A percentile compares a stretch with the other conserved stretches of the same genome.
Conservation (phyloP, 1,140 invertebrate genomes). For the Drosophila orena region DNA sequence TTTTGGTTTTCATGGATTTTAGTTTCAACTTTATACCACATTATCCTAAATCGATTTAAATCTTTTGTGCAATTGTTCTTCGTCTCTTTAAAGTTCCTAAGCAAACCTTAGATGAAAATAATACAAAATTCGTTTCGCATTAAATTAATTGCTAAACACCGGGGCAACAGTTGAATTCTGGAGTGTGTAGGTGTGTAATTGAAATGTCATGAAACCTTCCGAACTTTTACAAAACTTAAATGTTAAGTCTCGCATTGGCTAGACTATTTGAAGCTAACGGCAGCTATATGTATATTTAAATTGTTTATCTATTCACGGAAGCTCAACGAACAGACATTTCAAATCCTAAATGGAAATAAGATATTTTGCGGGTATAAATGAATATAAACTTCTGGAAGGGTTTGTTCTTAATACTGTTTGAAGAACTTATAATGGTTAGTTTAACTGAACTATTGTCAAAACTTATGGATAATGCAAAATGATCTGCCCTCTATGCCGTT, state of each 20-base stretch:
- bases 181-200: neutral
- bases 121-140: neutral
- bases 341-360: neutral
- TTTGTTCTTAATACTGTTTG: conserved; percentile 21
- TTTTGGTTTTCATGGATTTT: neutral
- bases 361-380: neutral
- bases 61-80: conserved; percentile 33
- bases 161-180: neutral
- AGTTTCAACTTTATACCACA: conserved; percentile 1
- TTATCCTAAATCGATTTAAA: conserved; percentile 30
- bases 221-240: conserved; percentile 10
- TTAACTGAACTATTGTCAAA: conserved; percentile 6
- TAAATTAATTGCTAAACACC: too few species aligned
- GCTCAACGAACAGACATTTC: conserved; percentile 33
- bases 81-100: conserved; percentile 9
- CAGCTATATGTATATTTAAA: conserved; percentile 32
- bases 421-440: conserved; percentile 6
- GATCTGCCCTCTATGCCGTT: neutral
- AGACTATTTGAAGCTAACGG: conserved; percentile 21
- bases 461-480: neutral
- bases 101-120: conserved; percentile 12
- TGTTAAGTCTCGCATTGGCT: neutral
- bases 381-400: conserved; percentile 5
- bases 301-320: conserved; percentile 36
- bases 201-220: conserved; percentile 20